A percentile compares a stretch with the other conserved stretches of the same genome.
These are phyloP conservation scores for Rousettus leschenaultii DNA, from an alignment of 2,113 vertebrate species.

Conservation along the genomic window DNA sequence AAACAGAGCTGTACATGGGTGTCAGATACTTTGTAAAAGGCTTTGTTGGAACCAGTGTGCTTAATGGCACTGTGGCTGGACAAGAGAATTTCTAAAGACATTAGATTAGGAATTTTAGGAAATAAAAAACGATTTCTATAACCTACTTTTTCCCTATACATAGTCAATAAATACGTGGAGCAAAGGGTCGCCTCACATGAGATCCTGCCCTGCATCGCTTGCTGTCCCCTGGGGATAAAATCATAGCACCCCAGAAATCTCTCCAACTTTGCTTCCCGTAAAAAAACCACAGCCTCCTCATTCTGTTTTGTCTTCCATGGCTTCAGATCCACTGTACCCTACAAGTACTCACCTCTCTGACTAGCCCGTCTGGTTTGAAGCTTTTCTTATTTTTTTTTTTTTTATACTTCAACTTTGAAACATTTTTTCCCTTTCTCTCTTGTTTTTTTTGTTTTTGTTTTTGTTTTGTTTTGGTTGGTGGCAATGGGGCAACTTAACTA, in stretches of 20 bases:
- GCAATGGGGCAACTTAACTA: neutral
- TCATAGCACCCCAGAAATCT: neutral
- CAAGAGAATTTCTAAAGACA: neutral
- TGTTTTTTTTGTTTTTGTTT: too few relatives aligned
- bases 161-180: neutral
- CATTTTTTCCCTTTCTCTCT: neutral
- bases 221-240: neutral
- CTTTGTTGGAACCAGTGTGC: neutral
- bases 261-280: neutral
- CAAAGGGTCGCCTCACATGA: neutral
- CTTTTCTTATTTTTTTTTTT: neutral
- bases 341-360: neutral
- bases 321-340: neutral
- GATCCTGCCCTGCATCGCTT: rapidly evolving
- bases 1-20: neutral
- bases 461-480: too few relatives aligned
- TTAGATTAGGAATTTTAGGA: neutral
- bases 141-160: neutral
- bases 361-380: neutral
- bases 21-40: neutral
- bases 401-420: neutral
- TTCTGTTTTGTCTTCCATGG: neutral
- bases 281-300: neutral
- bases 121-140: neutral
- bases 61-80: neutral